Evolutionary conservation across 2,888 invertebrate species (phyloP).

Genomic region (Melipona bicolor): DNA sequence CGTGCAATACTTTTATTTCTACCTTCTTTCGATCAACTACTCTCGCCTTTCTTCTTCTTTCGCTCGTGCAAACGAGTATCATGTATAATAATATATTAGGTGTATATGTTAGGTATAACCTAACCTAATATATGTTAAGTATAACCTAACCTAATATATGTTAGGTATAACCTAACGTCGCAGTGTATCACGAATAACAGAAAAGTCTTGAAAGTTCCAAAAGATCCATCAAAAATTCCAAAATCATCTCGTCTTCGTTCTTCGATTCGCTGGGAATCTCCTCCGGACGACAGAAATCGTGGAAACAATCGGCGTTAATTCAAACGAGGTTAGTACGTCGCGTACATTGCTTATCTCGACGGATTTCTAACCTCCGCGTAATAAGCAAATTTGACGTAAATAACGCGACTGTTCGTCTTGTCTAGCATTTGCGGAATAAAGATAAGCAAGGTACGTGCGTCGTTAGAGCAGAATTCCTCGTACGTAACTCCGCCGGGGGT

Average conservation of each 20-base stretch:
- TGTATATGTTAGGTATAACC: no score
- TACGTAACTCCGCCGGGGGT: constrained; percentile 1
- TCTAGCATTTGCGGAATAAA: constrained; percentile 12
- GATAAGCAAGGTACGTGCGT: constrained; percentile 14
- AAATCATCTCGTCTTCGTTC: neutral
- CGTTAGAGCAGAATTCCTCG: constrained; percentile 4
- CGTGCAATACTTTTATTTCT: neutral
- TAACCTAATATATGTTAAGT: no score
- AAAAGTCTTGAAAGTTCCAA: no score
- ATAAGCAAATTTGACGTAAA: constrained; percentile 7
- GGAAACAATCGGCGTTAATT: neutral
- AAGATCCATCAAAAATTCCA: no score
- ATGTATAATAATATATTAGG: neutral
- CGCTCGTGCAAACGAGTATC: neutral
- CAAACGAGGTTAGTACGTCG: no score
- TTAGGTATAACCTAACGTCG: no score
- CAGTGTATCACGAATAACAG: neutral
- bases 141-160: no score
- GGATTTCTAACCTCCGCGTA: neutral
- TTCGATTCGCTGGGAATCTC: neutral
- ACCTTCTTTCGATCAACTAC: neutral
- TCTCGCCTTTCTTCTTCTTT: neutral
- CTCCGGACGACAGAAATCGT: neutral
- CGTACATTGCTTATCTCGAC: neutral
- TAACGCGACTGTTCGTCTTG: neutral